Base-by-base conservation (phyloP, 2,797 vertebrate species). In the Peromyscus eremicus region DNA sequence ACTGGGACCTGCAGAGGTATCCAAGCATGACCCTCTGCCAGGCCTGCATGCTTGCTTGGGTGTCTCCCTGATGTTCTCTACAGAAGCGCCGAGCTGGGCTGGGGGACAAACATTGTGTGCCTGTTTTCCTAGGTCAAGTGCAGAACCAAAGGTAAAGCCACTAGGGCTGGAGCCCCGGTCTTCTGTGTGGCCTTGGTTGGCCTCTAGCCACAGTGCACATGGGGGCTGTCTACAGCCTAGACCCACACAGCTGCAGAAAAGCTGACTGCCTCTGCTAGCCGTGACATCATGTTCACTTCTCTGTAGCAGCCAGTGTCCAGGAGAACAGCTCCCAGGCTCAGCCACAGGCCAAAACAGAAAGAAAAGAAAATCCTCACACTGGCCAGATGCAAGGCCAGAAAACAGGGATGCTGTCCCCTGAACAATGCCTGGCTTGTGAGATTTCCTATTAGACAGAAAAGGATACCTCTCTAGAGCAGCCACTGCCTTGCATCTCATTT, bases 251-350 rank as follows among this genome's bases (percentile, higher is more conserved):
- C 90, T 97, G 94, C 92, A 97, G 97, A 96, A 97, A 98, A 97
- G 57, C 89, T 97, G 97, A 96, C 96, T 91, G 97, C 97, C 98
- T 84, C 77, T 89, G 89, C 98, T 98, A 94, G 97, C 98, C 85
- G 76, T 95, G 96, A 91, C 76, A 64, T 49, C 95, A 97, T 60
- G 97, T 83, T 96, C 97, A 60, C 27, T 97, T 96, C 95, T 95
- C 97, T 80, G n/a, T 19, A 27, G 88, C 84, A 93, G 97, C 98
- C 97, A 95, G 49, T 98, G 97, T n/a, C 87, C 97, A 98, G 96
- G 92, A 97, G 97, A 71, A 97, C 81, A 94, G 52, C 76, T 66
- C 64, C 46, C 1, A 19, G 92, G 93, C 96, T 93, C 91, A 73
- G 88, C 55, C 86, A 95, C 91, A 64, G 94, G 94, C 92, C 97